Evolutionary conservation across 2,797 vertebrate species (phyloP), one percentile per base, ranked within the genome.

Genomic region (Erethizon dorsatum): DNA sequence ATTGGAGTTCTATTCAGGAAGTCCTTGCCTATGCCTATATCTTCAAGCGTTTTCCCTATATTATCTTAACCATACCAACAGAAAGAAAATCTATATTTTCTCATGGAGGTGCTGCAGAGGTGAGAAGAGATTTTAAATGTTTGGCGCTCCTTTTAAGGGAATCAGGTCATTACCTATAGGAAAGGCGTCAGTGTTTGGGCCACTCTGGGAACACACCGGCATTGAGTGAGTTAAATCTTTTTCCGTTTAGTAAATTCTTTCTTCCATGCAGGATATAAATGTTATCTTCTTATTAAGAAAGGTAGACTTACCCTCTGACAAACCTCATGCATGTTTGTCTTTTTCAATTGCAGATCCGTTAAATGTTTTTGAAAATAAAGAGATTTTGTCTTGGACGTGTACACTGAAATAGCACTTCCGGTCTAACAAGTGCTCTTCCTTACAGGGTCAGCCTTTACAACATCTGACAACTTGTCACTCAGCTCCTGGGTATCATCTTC

Each of bases 401-500:
- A 10, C 37, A 37, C 28, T 4, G 0, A 88, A 80, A 80, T 6
- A 13, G 50, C 24, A 61, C 73, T 1, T 14, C 57, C 15, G 88
- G 61, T 50, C 52, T 17, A 95, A 98, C 5, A 2, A 73, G 91
- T 96, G 10, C 87, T 98, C 96, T 97, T 92, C 63, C 93, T 97
- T 97, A 22, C 98, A 99, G 99, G 99, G 12, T 99, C 99, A 0
- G 99, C 99, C 1, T 99, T 99, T 98, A 99, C 99, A 1, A 99
- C 99, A 87, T 99, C 99, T 28, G 99, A 99, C 93, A 99, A 99
- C 98, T 98, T 99, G 92, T 99, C 99, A 26, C 99, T 99, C 96
- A 99, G 99, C 96, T 99, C 99, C 98, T 99, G 99, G 99, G 99
- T 99, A 90, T 99, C 99, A 45, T 99, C 99, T 63, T 99, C 99